phyloP scores from a whole-genome alignment of 2,888 invertebrate species.

The Resseliella maxima region DNA sequence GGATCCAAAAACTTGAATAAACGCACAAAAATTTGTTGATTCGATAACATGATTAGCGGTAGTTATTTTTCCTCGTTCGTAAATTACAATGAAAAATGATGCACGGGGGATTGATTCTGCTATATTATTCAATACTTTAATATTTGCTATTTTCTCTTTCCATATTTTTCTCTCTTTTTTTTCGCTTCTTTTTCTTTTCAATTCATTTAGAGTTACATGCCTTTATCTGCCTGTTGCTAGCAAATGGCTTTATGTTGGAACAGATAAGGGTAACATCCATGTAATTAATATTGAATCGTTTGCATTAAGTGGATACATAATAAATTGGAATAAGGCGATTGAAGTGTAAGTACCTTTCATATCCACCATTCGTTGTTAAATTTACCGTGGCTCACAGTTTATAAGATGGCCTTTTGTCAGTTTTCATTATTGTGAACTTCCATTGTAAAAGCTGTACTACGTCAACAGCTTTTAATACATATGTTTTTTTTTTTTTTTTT shows the following conservation, averaged over 20 bases:
- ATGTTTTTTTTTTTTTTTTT: too few species aligned
- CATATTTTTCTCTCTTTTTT: neutral
- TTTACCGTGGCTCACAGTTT: neutral
- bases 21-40: neutral
- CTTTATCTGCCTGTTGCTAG: slow-evolving; percentile 96
- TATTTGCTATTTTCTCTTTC: neutral
- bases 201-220: slow-evolving; percentile 84
- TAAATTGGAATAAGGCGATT: slow-evolving; percentile 99
- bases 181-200: neutral
- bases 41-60: neutral
- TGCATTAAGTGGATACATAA: slow-evolving; percentile 95
- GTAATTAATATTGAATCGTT: slow-evolving; percentile 97
- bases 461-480: slow-evolving; percentile 11
- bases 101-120: neutral
- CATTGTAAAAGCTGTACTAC: neutral
- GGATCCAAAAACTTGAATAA: neutral
- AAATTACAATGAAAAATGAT: neutral
- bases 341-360: slow-evolving; percentile 86
- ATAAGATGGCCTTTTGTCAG: slow-evolving; percentile 31
- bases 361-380: slow-evolving; percentile 21
- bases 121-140: neutral
- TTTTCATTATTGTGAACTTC: neutral
- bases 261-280: slow-evolving; percentile 98
- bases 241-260: slow-evolving; percentile 98
- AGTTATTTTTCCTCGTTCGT: neutral